These are phyloP conservation scores for Malurus alboscapulatus DNA, from an alignment of 2,113 vertebrate species.

Conservation along the genomic window DNA sequence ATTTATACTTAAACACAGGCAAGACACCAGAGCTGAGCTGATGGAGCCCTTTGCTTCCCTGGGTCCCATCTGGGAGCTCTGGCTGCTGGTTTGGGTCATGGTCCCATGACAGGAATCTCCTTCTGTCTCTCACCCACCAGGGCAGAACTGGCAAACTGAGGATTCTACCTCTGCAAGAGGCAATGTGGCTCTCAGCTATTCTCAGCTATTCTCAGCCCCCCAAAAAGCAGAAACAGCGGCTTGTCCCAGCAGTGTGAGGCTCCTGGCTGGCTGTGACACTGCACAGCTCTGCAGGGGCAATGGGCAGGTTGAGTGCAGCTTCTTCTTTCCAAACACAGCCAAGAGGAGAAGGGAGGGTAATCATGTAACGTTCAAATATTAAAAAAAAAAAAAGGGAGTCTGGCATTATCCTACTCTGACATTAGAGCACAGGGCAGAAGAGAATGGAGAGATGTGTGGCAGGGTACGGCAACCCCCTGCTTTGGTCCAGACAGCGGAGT, in stretches of 20 bases:
- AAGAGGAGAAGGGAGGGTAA: not conserved
- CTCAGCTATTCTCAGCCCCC: not conserved
- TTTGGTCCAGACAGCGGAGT: not conserved
- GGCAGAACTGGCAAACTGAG: not conserved
- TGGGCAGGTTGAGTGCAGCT: rapidly evolving
- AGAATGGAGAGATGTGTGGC: not conserved
- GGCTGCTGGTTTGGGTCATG: rapidly evolving
- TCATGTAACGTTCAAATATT: not conserved
- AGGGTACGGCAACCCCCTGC: not conserved
- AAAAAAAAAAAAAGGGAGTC: not conserved
- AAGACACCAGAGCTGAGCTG: not conserved
- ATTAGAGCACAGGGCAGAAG: not conserved
- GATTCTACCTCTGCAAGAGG: not conserved
- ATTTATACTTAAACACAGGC: not conserved
- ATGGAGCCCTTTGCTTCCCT: not conserved
- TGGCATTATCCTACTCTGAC: not conserved
- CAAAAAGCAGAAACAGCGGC: not conserved
- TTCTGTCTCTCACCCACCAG: not conserved
- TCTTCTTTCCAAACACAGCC: not conserved
- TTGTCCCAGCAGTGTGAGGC: not conserved
- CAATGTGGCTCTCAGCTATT: not conserved
- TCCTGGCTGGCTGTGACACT: not conserved
- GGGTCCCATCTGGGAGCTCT: not conserved
- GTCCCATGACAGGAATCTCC: not conserved
- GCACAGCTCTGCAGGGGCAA: not conserved